Evolutionary conservation across 2,888 invertebrate species (phyloP).

Genomic region (Cyaniris semiargus): DNA sequence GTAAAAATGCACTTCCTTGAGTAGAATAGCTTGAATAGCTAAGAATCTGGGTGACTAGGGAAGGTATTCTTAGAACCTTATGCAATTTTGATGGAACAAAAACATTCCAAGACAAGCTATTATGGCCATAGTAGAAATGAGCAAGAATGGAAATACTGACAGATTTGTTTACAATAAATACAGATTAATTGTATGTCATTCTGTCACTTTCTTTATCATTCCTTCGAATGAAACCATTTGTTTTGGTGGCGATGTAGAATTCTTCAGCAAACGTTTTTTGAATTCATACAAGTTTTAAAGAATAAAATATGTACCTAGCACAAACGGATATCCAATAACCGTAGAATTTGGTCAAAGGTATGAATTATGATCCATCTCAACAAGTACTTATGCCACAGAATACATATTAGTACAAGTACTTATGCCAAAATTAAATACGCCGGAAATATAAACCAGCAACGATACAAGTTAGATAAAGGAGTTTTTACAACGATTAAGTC

Average conservation of each 20-base stretch:
- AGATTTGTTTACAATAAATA: not conserved
- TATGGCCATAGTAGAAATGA: not conserved
- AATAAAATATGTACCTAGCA: not conserved
- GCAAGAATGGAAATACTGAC: not conserved
- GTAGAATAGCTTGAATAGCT: slow-evolving; percentile 19
- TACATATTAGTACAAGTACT: too few relatives aligned
- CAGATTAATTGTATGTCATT: not conserved
- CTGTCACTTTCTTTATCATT: not conserved
- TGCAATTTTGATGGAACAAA: not conserved
- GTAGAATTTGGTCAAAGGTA: not conserved
- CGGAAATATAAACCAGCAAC: not conserved
- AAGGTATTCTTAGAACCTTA: slow-evolving; percentile 10
- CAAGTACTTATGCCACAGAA: not conserved
- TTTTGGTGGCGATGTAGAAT: not conserved
- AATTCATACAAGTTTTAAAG: not conserved
- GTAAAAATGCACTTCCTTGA: slow-evolving; percentile 21
- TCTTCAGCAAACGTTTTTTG: not conserved
- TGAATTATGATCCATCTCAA: not conserved
- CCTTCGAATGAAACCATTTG: not conserved
- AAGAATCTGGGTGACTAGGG: not conserved
- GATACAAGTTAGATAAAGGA: not conserved
- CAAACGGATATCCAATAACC: too few relatives aligned
- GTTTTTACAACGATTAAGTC: not conserved
- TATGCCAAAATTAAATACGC: not conserved
- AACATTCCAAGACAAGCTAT: not conserved